Percentiles rank a stretch among this genome's conserved stretches.
Conservation (phyloP, 2,888 invertebrate genomes). For the Tachina lurida region DNA sequence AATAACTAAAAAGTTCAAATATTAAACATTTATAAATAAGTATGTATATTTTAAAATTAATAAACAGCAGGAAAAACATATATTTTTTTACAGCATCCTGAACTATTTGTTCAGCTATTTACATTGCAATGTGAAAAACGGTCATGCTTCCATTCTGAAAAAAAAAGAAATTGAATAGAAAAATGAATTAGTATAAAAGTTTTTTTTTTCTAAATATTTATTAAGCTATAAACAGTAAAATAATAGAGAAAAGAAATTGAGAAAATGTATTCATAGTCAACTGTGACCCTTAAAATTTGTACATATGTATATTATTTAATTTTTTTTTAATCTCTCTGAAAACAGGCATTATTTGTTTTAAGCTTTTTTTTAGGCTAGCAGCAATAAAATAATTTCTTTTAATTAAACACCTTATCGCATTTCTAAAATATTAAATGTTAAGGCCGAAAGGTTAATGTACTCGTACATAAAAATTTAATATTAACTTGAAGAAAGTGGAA, state of each 20-base stretch:
- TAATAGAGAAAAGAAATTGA: background rate
- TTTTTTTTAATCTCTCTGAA: background rate
- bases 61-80: background rate
- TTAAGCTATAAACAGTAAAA: background rate
- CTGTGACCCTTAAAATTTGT: background rate
- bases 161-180: constrained; percentile 58
- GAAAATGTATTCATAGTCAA: background rate
- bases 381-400: background rate
- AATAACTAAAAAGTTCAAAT: constrained; percentile 22
- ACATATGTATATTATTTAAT: background rate
- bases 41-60: background rate
- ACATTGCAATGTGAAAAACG: constrained; percentile 79
- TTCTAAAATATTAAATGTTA: background rate
- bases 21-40: background rate
- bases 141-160: constrained; percentile 78
- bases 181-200: constrained; percentile 21
- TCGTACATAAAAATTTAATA: background rate
- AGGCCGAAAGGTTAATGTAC: background rate
- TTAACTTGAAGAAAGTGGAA: background rate
- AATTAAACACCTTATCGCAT: background rate
- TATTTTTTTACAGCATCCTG: constrained; percentile 3
- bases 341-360: background rate
- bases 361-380: background rate
- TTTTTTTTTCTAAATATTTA: background rate
- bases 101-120: constrained; percentile 36